Base-by-base conservation (phyloP, 2,113 vertebrate species). In the Ariopsis seemanni region DNA sequence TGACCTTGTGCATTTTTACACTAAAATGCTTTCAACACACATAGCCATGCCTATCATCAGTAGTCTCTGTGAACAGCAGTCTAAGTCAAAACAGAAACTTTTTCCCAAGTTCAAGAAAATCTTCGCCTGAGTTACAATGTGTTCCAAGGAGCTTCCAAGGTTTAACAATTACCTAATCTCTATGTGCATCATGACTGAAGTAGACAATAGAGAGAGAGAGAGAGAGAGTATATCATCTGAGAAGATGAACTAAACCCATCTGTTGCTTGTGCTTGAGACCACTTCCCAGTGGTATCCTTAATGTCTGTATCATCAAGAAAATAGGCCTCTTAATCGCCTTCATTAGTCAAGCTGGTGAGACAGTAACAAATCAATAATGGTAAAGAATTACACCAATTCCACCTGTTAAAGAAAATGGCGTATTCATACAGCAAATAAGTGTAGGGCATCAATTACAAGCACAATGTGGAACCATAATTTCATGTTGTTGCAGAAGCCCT, bases 241-340 rank as follows among this genome's bases (percentile, higher is more conserved):
- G 53, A 85, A 88, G 82, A 92, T 82, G 87, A 74, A 75, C 77
- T 87, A 83, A 82, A 88, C 87, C 85, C 90, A 92, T 87, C 90
- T 91, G 91, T 89, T 90, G 88, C 90, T 85, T 80, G 86, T 90
- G 89, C 85, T 87, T 83, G 89, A 74, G 85, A 71, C 79, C 57
- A 72, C 88, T 89, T 91, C 91, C 90, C 86, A 85, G 71, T 80
- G 90, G 86, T 85, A 88, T 90, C 86, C 88, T 91, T 91, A 91
- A 92, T 91, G 88, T 90, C 90, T 89, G 89, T 90, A 91, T 91
- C 89, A 91, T 90, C 88, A 90, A 87, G 90, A 91, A 90, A 91
- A 89, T 88, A 91, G 88, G 75, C 83, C 69, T 75, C 87, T 88
- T 90, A 90, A 92, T 92, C 89, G 85, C 83, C 79, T 85, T 91